Evolutionary conservation across 2,888 invertebrate genomes (phyloP), one percentile per base, ranked within the genome.

Genomic region (Mimachlamys varia): DNA sequence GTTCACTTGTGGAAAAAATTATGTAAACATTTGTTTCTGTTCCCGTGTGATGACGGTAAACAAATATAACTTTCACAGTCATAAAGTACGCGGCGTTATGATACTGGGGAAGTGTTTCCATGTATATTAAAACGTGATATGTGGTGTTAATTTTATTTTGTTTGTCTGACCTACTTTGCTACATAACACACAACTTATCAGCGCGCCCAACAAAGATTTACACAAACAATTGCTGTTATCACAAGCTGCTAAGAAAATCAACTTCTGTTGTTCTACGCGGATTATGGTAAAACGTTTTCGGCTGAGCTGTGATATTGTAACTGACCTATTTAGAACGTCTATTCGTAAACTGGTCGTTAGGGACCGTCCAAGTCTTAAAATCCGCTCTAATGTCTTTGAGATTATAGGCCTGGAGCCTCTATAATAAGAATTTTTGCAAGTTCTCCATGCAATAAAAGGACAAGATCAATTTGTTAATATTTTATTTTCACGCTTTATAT

Each of bases 1-100:
- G 89, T 58, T 87, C 91, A n/a, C 76, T 76, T 76, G 76, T 76
- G 76, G 76, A 76, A 76, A 76, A 76, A 76, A 76, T 2, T 76
- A 33, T 76, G 76, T 76, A 76, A 76, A 76, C 76, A 76, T 33
- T 53, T 33, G 13, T 76, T 76, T 33, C 33, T 62, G 22, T 76
- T 76, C 76, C 76, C 76, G 33, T 76, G 76, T 33, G 33, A 76
- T 76, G 15, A 76, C 33, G 10, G 76, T 76, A 76, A 76, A 76
- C 76, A 76, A 76, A 76, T 76, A 76, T 76, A 33, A 33, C 76
- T 76, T 33, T 76, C 76, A 76, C 22, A 76, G 13, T 22, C 76
- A 76, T 33, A 12, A 27, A 76, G 33, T 76, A 15, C 33, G 22
- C 7, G 7, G 17, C 33, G 27, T 22, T 33, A 76, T 27, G 33